These are phyloP conservation scores for Varanus salvator DNA, from an alignment of 2,113 vertebrate genomes.

Conservation along the genomic window DNA sequence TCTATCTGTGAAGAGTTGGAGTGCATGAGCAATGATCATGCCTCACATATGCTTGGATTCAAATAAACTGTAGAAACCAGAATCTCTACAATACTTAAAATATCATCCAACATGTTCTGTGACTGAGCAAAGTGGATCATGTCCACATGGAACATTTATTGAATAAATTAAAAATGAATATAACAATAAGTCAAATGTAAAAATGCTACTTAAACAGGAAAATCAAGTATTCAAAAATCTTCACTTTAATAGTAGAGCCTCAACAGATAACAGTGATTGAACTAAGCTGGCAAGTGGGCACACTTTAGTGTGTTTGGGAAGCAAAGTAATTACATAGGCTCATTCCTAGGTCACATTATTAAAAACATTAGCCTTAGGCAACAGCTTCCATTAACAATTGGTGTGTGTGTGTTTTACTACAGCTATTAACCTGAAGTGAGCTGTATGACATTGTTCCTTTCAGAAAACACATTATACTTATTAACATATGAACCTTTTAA, in stretches of 20 bases:
- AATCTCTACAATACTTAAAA: not conserved
- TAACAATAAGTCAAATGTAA: not conserved
- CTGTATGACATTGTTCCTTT: constrained; percentile 2
- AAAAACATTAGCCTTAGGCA: not conserved
- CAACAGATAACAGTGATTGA: not conserved
- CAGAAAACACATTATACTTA: not conserved
- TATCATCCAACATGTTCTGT: not conserved
- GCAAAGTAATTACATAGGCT: not conserved
- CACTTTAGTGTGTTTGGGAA: constrained; percentile 31
- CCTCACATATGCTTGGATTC: not conserved
- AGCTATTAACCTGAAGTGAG: not conserved
- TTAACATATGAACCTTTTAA: not conserved
- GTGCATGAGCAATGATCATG: not conserved
- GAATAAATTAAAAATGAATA: constrained; percentile 5
- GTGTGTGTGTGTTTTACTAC: not conserved
- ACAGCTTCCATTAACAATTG: not conserved
- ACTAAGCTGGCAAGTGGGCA: not conserved
- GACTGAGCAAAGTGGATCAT: not conserved
- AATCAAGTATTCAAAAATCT: not conserved
- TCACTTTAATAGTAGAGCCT: not conserved
- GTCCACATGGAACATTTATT: not conserved
- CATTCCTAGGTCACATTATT: not conserved
- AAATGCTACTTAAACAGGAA: constrained; percentile 11
- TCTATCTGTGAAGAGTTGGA: not conserved
- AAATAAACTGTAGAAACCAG: not conserved